Conservation (phyloP, 1,140 invertebrate genomes). For the Drosophila takahashii region DNA sequence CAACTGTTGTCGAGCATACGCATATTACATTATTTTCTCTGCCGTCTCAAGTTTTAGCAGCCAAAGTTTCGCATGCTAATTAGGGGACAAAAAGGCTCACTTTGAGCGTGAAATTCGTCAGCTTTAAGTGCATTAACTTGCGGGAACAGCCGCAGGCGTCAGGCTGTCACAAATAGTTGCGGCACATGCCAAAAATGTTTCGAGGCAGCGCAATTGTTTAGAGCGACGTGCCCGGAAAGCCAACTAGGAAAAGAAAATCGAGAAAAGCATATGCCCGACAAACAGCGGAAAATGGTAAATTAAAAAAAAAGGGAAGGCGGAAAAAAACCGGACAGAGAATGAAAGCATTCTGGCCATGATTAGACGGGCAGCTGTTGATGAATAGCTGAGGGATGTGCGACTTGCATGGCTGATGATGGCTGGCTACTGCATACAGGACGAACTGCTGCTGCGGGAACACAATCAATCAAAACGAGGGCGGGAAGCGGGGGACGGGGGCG, state of each 20-base stretch:
- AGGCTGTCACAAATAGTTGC: constrained; percentile 70
- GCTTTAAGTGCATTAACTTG: constrained; percentile 63
- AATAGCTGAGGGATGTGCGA: constrained; percentile 45
- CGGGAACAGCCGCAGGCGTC: constrained; percentile 36
- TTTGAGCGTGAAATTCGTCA: constrained; percentile 65
- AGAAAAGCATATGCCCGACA: constrained; percentile 33
- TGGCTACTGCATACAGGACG: constrained; percentile 24
- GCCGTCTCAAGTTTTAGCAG: background rate
- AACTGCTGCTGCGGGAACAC: constrained; percentile 17
- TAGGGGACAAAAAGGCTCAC: constrained; percentile 35
- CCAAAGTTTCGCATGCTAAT: constrained; percentile 58
- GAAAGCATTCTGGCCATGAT: constrained; percentile 47
- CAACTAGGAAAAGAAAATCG: constrained; percentile 5
- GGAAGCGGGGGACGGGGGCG: background rate
- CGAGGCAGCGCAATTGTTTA: constrained; percentile 43
- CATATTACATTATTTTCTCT: constrained; percentile 22
- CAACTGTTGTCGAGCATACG: constrained; percentile 10
- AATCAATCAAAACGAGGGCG: constrained; percentile 46
- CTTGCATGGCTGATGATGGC: constrained; percentile 53
- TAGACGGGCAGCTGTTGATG: constrained; percentile 50
- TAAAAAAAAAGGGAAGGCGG: constrained; percentile 44
- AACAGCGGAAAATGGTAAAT: constrained; percentile 46
- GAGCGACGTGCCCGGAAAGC: constrained; percentile 39
- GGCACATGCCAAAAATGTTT: constrained; percentile 45
- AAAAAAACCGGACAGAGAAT: constrained; percentile 9